These are phyloP conservation scores for Eublepharis macularius DNA, from an alignment of 2,113 vertebrate species.

Conservation along the genomic window DNA sequence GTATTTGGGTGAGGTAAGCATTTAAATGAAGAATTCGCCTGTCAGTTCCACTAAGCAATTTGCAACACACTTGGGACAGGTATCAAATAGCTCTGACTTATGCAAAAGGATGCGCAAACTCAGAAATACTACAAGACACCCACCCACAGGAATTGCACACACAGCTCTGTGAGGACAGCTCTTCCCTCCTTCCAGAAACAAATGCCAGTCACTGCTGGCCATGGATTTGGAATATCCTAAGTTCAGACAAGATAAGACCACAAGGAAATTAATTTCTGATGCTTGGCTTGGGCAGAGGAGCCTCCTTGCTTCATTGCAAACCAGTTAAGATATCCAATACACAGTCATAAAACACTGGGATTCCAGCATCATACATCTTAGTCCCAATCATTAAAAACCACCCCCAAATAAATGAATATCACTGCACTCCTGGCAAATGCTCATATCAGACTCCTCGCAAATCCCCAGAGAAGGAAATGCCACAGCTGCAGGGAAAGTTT, in stretches of 20 bases:
- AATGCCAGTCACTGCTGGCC: background rate
- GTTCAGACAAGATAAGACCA: too few relatives aligned
- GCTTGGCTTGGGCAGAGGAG: background rate
- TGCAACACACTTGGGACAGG: background rate
- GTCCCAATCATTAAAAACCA: background rate
- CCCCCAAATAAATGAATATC: background rate
- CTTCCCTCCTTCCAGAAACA: background rate
- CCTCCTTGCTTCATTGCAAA: background rate
- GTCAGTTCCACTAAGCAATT: background rate
- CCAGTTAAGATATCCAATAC: background rate
- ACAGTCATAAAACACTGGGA: background rate
- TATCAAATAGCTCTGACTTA: background rate
- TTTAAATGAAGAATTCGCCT: constrained; percentile 1
- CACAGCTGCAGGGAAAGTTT: too few relatives aligned
- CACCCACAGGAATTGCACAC: too few relatives aligned
- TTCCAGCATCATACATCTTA: background rate
- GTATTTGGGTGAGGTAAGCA: background rate
- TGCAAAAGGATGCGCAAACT: background rate
- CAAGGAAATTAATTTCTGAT: background rate
- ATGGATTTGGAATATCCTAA: background rate
- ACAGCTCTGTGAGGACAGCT: background rate
- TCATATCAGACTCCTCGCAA: background rate
- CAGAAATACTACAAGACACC: background rate
- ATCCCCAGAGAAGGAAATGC: background rate
- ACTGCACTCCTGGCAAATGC: background rate